These are phyloP conservation scores for Petrolisthes cinctipes DNA, from an alignment of 2,888 invertebrate species.

Conservation along the genomic window DNA sequence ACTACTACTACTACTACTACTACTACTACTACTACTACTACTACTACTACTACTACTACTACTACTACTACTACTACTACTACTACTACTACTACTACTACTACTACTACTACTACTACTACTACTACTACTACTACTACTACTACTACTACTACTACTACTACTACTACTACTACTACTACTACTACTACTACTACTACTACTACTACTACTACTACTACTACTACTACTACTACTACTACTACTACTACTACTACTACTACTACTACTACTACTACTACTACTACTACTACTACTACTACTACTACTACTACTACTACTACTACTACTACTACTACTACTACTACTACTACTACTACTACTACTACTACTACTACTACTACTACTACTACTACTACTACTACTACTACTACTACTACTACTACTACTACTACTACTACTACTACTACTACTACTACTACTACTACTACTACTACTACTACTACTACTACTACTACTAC, in stretches of 20 bases:
- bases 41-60: no score
- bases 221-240: neutral
- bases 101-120: no score
- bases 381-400: conserved; percentile 1
- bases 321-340: neutral
- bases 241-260: no score
- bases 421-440: conserved; percentile 1
- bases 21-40: no score
- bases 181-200: neutral
- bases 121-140: no score
- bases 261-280: no score
- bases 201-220: neutral
- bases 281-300: neutral
- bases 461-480: conserved; percentile 1
- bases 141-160: no score
- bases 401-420: neutral
- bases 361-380: conserved; percentile 1
- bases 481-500: conserved; percentile 1
- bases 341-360: neutral
- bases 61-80: no score
- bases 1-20: no score
- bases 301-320: neutral
- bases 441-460: conserved; percentile 1
- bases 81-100: no score
- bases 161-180: no score